Conservation (phyloP, 1,140 invertebrate genomes). For the Philotrypesis tridentata region DNA sequence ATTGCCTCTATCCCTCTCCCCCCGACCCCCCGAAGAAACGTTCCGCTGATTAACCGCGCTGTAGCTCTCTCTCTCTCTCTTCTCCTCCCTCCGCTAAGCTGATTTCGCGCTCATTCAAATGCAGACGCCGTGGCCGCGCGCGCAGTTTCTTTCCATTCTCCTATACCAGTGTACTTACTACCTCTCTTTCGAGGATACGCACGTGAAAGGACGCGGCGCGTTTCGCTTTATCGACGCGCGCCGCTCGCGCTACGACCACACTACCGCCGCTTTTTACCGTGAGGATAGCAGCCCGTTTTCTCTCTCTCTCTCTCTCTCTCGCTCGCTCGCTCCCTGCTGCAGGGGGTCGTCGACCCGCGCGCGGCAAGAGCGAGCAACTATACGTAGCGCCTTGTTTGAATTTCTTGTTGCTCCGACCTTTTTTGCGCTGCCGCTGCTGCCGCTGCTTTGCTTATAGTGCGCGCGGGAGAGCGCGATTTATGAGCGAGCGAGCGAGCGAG, state of each 20-base stretch:
- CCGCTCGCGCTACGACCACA: too few species aligned
- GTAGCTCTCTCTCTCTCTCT: background rate
- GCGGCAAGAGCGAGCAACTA: background rate
- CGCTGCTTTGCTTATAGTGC: constrained; percentile 19
- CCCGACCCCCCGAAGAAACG: constrained; percentile 30
- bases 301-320: constrained; percentile 27
- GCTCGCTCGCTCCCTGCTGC: background rate
- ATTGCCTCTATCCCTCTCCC: too few species aligned
- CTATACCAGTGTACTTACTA: background rate
- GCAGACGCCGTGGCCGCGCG: constrained; percentile 1
- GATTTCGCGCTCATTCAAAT: constrained; percentile 44
- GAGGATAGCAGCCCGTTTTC: constrained; percentile 6
- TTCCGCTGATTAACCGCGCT: constrained; percentile 43
- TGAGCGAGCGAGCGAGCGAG: background rate
- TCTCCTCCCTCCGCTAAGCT: constrained; percentile 11
- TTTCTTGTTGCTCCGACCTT: background rate
- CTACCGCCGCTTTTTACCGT: constrained; percentile 1
- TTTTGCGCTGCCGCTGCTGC: background rate
- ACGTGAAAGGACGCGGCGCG: background rate
- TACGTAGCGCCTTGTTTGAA: constrained; percentile 24
- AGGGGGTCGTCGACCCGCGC: constrained; percentile 11
- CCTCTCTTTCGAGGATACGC: constrained; percentile 18
- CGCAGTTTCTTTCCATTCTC: constrained; percentile 1
- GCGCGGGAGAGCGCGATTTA: background rate
- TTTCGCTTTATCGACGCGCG: constrained; percentile 23